Evolutionary conservation across 2,797 vertebrate genomes (phyloP).

Genomic region (Pangasius larnaudii): DNA sequence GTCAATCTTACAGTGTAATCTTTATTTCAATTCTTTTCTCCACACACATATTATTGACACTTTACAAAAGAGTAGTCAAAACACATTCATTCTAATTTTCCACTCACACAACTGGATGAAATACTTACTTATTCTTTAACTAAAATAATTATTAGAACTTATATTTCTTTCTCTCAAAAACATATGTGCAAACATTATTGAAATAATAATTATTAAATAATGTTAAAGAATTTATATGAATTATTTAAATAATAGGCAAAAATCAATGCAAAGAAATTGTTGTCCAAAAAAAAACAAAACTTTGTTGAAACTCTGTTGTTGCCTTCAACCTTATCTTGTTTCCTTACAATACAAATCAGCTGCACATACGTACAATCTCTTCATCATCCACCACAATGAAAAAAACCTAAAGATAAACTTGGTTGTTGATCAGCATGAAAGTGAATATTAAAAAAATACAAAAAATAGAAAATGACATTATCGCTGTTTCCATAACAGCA

Average conservation of each 20-base stretch:
- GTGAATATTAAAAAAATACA: neutral
- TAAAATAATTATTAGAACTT: neutral
- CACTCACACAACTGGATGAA: neutral
- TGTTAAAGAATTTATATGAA: neutral
- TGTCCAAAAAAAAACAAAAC: neutral
- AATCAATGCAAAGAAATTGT: neutral
- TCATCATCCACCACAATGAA: neutral
- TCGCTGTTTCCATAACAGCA: slow-evolving; percentile 10
- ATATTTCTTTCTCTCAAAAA: neutral
- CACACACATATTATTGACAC: neutral
- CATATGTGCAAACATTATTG: neutral
- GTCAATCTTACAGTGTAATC: slow-evolving; percentile 15
- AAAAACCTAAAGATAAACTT: neutral
- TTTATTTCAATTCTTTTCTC: slow-evolving; percentile 13
- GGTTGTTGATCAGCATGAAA: neutral
- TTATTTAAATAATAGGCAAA: neutral
- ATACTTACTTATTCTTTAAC: neutral
- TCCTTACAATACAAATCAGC: neutral
- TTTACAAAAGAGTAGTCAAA: neutral
- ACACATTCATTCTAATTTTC: neutral
- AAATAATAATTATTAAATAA: neutral
- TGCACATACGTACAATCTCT: neutral
- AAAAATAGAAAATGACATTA: neutral
- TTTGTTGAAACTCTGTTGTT: neutral
- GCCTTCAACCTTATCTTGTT: neutral